phyloP scores from a whole-genome alignment of 2,113 vertebrate species.

The Pseudolaguvia tuberculata region DNA sequence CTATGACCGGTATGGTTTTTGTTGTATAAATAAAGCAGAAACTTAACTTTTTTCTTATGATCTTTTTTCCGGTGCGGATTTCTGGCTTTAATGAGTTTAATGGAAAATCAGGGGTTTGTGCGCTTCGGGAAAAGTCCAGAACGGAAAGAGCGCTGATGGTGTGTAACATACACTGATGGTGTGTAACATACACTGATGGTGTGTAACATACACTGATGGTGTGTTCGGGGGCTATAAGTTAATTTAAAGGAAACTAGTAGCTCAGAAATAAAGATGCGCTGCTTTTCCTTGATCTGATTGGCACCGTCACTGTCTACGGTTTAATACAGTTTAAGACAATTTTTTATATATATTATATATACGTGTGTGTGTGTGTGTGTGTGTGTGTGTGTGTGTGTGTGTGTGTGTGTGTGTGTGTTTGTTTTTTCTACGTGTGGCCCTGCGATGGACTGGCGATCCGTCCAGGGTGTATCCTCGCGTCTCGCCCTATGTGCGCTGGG shows the following conservation, averaged over 20 bases:
- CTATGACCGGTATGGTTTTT: conserved; percentile 87
- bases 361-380: too few species aligned
- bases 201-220: background rate
- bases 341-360: too few species aligned
- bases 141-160: background rate
- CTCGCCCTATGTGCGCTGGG: too few species aligned
- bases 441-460: too few species aligned
- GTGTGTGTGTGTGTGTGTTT: too few species aligned
- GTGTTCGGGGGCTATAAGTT: too few species aligned
- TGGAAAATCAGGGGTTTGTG: background rate
- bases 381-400: too few species aligned
- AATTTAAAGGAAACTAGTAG: too few species aligned
- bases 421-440: too few species aligned
- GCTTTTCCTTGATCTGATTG: background rate
- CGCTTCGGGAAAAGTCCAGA: background rate
- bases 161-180: background rate
- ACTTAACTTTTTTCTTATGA: background rate
- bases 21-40: background rate
- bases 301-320: background rate
- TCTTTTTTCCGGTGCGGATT: background rate
- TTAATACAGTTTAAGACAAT: background rate
- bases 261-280: background rate
- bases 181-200: background rate
- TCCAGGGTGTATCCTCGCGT: too few species aligned
- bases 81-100: background rate